Evolutionary conservation across 2,113 vertebrate species (phyloP).

Genomic region (Hypanus sabinus): DNA sequence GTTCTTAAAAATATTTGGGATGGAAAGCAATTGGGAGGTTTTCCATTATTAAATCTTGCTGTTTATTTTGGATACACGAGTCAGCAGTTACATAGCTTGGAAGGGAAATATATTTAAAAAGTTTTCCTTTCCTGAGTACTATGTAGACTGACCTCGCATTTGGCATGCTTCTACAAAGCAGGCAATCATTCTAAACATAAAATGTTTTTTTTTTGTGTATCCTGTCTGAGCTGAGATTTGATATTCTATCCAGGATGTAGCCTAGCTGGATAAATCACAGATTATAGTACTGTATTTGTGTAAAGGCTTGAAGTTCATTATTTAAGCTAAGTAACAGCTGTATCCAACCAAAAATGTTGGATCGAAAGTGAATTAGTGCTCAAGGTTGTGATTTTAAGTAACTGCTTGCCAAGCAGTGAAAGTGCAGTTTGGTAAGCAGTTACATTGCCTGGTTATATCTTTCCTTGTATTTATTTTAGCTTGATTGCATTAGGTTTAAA

Average conservation of each 20-base stretch:
- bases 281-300: neutral
- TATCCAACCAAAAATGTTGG: neutral
- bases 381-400: neutral
- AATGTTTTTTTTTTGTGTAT: neutral
- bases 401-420: neutral
- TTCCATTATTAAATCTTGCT: neutral
- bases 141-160: neutral
- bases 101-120: neutral
- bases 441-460: neutral
- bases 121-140: neutral
- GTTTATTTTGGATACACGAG: neutral
- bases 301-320: neutral
- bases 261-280: neutral
- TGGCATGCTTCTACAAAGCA: neutral
- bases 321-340: conserved; percentile 30
- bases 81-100: neutral
- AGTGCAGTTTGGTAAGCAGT: neutral
- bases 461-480: neutral
- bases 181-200: neutral
- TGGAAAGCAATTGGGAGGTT: neutral
- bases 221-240: neutral
- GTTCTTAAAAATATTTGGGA: neutral
- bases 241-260: conserved; percentile 10
- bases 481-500: neutral
- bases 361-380: neutral